A percentile compares a stretch with the other conserved stretches of the same genome.
phyloP scores from a whole-genome alignment of 2,797 vertebrate genomes.

The Jordanella pulchra region DNA sequence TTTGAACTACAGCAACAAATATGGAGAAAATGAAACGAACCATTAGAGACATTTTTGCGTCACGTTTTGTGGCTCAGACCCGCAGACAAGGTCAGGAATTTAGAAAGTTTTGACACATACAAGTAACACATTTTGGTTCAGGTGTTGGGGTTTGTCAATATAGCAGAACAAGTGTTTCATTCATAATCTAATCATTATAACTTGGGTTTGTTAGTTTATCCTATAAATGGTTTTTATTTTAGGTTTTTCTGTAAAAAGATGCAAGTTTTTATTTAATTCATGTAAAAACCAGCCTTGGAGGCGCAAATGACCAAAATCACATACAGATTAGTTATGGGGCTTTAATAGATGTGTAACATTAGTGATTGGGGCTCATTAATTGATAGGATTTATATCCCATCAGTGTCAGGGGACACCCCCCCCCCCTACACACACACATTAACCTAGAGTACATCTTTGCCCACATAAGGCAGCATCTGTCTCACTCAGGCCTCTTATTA shows the following conservation, averaged over 20 bases:
- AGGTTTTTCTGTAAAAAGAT: not conserved
- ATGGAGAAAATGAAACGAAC: not conserved
- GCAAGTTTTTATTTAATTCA: not conserved
- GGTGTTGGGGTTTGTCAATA: conserved; percentile 12
- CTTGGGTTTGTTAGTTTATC: not conserved
- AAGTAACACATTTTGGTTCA: conserved; percentile 10
- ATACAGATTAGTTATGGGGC: conserved; percentile 33
- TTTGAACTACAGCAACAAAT: conserved; percentile 5
- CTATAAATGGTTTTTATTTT: not conserved
- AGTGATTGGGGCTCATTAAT: conserved; percentile 15
- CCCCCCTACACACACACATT: no score
- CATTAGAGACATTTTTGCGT: conserved; percentile 12
- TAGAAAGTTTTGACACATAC: conserved; percentile 7
- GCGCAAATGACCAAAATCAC: conserved; percentile 18
- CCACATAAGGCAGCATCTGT: conserved; percentile 48
- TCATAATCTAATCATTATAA: not conserved
- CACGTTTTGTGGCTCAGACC: conserved; percentile 1
- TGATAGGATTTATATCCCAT: conserved; percentile 34
- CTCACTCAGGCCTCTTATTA: conserved; percentile 56
- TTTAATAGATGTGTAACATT: conserved; percentile 21
- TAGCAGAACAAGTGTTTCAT: not conserved
- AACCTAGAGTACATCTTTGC: conserved; percentile 45
- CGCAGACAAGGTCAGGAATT: conserved; percentile 5
- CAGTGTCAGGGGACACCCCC: conserved; percentile 48
- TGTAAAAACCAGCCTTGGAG: conserved; percentile 4